Conservation (phyloP, 2,888 invertebrate species). For the Scaptomyza polygonia region DNA sequence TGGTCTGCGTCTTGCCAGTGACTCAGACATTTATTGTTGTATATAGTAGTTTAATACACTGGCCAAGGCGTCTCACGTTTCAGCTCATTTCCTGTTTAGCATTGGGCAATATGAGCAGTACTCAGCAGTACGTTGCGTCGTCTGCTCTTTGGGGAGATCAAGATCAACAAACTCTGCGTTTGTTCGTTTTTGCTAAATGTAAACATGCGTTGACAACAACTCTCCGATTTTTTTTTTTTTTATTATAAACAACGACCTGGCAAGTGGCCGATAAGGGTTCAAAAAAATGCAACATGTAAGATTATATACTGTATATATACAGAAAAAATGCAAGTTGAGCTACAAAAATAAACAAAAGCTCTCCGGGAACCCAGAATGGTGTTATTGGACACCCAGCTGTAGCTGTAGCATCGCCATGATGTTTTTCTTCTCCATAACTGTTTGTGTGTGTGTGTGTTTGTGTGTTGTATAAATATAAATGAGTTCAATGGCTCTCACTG, state of each 20-base stretch:
- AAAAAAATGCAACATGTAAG: slow-evolving; percentile 15
- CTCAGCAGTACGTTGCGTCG: neutral
- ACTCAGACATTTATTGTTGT: slow-evolving; percentile 30
- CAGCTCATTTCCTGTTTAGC: slow-evolving; percentile 47
- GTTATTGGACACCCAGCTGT: slow-evolving; percentile 38
- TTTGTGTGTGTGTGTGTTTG: neutral
- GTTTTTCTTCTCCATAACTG: slow-evolving; percentile 29
- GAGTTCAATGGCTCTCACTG: slow-evolving; percentile 44
- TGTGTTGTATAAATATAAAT: slow-evolving; percentile 38
- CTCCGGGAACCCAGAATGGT: slow-evolving; percentile 21
- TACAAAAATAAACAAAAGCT: slow-evolving; percentile 47
- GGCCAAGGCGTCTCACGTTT: slow-evolving; percentile 55
- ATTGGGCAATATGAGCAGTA: slow-evolving; percentile 14
- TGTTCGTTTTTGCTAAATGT: slow-evolving; percentile 45
- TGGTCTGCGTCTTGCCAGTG: slow-evolving; percentile 40
- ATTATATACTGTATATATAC: neutral
- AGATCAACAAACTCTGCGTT: slow-evolving; percentile 64
- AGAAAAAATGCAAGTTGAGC: slow-evolving; percentile 16
- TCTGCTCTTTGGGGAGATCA: slow-evolving; percentile 20
- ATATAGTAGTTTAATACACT: neutral
- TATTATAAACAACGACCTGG: slow-evolving; percentile 35
- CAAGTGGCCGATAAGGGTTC: slow-evolving; percentile 65
- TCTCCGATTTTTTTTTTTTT: slow-evolving; percentile 28
- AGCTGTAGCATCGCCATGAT: slow-evolving; percentile 6
- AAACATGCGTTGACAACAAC: slow-evolving; percentile 63